A percentile compares a stretch with the other conserved stretches of the same genome.
Evolutionary conservation across 2,797 vertebrate species (phyloP).

Genomic region (Gastrophryne carolinensis): DNA sequence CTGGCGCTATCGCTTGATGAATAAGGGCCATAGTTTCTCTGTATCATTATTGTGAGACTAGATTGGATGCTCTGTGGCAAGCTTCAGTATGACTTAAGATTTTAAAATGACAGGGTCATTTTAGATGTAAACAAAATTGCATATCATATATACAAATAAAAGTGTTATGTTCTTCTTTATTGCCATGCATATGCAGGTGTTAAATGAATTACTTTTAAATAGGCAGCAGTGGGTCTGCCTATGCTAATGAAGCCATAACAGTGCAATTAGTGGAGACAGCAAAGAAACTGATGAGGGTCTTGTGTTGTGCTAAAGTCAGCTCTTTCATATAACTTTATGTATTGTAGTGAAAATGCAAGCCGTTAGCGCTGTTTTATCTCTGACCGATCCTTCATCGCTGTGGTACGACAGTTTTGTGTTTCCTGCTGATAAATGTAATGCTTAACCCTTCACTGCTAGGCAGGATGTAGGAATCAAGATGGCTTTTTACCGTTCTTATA

Average conservation of each 20-base stretch:
- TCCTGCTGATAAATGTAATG: constrained; percentile 29
- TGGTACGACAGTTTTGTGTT: constrained; percentile 28
- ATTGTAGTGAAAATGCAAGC: constrained; percentile 43
- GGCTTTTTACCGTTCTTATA: not conserved
- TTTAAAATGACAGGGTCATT: too few relatives aligned
- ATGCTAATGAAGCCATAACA: constrained; percentile 50
- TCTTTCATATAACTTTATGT: not conserved
- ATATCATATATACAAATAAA: too few relatives aligned
- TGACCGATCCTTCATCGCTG: constrained; percentile 40
- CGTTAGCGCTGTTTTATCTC: constrained; percentile 42
- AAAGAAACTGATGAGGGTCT: constrained; percentile 47
- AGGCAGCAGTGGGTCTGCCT: constrained; percentile 15
- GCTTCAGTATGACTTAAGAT: too few relatives aligned
- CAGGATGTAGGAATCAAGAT: not conserved
- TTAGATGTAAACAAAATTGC: too few relatives aligned
- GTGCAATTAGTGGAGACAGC: constrained; percentile 45
- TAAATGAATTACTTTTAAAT: constrained; percentile 36
- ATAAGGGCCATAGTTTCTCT: too few relatives aligned
- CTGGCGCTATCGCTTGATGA: too few relatives aligned
- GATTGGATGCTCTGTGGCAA: too few relatives aligned
- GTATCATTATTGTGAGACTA: too few relatives aligned
- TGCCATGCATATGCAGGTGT: constrained; percentile 24
- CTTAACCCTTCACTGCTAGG: constrained; percentile 25
- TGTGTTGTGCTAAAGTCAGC: constrained; percentile 44
- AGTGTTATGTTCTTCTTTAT: too few relatives aligned